These are phyloP conservation scores for Lasioglossum morio DNA, from an alignment of 2,888 invertebrate species.

Conservation along the genomic window DNA sequence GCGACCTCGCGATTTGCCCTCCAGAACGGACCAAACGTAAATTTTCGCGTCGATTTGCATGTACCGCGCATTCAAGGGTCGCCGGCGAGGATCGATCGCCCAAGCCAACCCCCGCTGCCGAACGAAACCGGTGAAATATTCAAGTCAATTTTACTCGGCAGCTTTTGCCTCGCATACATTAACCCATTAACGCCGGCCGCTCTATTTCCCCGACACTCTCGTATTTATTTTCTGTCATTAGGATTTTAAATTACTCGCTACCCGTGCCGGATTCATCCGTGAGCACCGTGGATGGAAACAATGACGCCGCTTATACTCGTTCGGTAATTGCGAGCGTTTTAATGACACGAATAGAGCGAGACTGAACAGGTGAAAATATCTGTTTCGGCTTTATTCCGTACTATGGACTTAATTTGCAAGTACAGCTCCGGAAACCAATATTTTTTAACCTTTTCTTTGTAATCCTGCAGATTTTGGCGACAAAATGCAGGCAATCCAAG, in stretches of 20 bases:
- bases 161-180: slow-evolving; percentile 10
- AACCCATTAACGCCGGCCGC: neutral
- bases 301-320: neutral
- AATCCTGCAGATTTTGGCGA: too few species aligned
- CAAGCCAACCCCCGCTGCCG: neutral
- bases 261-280: neutral
- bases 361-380: neutral
- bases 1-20: neutral
- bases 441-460: too few species aligned
- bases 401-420: too few species aligned
- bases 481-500: too few species aligned
- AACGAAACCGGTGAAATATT: slow-evolving; percentile 9
- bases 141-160: slow-evolving; percentile 12
- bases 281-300: neutral
- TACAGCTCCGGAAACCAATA: too few species aligned
- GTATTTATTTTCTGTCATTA: slow-evolving; percentile 4
- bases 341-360: neutral
- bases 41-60: slow-evolving; percentile 10
- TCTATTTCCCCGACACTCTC: slow-evolving; percentile 5
- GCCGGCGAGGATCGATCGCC: neutral
- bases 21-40: neutral
- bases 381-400: too few species aligned
- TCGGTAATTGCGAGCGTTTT: slow-evolving; percentile 3
- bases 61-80: neutral
- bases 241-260: neutral